Evolutionary conservation across 2,113 vertebrate genomes (phyloP).

Genomic region (Brachypteracias leptosomus): DNA sequence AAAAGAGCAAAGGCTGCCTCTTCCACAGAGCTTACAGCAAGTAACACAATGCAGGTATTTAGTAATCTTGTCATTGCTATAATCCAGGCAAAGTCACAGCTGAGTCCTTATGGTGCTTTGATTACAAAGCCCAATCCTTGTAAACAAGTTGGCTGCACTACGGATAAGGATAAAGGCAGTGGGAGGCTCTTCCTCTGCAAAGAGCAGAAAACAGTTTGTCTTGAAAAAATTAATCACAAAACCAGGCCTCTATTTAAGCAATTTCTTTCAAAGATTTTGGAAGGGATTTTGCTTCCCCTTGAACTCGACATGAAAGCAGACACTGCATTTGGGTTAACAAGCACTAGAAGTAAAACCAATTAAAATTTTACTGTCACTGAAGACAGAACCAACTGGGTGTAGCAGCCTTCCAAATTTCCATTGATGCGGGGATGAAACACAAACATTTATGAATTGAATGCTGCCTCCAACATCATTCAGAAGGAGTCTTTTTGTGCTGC

Average conservation of each 20-base stretch:
- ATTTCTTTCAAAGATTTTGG: conserved; percentile 34
- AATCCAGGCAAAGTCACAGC: background rate
- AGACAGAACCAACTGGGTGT: conserved; percentile 44
- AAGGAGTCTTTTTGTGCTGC: background rate
- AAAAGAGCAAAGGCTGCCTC: background rate
- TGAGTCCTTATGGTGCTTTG: conserved; percentile 22
- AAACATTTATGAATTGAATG: conserved; percentile 66
- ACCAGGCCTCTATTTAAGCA: background rate
- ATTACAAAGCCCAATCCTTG: background rate
- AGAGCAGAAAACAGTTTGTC: conserved; percentile 11
- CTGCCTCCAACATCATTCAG: conserved; percentile 31
- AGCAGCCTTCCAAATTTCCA: conserved; percentile 37
- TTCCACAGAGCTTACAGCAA: background rate
- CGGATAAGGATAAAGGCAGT: background rate
- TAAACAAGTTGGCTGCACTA: conserved; percentile 2
- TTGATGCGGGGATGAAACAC: conserved; percentile 55
- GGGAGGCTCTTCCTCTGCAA: background rate
- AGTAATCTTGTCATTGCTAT: background rate
- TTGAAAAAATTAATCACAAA: background rate
- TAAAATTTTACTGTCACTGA: conserved; percentile 61
- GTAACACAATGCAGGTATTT: background rate
- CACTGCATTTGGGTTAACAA: conserved; percentile 60
- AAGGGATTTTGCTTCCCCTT: conserved; percentile 53
- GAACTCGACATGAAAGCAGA: conserved; percentile 54
- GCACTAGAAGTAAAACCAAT: conserved; percentile 67